Evolutionary conservation across 1,140 invertebrate species (phyloP), one percentile per base, ranked within the genome.

Genomic region (Lepidurus arcticus): DNA sequence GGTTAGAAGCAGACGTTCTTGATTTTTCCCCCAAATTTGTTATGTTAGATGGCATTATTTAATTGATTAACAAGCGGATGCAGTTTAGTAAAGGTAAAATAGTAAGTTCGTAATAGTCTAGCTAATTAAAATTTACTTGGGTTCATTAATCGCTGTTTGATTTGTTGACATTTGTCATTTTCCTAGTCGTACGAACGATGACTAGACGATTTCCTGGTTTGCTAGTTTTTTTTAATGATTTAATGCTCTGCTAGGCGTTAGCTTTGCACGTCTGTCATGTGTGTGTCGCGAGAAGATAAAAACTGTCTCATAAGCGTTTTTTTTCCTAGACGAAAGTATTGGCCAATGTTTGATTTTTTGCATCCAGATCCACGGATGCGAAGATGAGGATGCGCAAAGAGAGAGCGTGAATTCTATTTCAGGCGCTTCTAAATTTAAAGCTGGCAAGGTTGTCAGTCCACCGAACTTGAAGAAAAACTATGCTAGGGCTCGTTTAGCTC

Each of bases 401-500:
- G 45, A 65, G 34, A 65, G 53, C 5, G 53, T 65, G 16, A 7
- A 65, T 65, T 65, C 53, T 65, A 65, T 65, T 65, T 13, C 53
- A 16, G 53, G 53, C 53, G 53, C 21, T 21, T 65, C 53, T 65
- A 65, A 65, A 65, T 65, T n/a, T 65, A 65, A 65, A 65, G 53
- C 53, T 65, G 53, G 53, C 53, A 65, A 65, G 53, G 9, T 65
- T 65, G 53, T n/a, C 16, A 65, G 53, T 65, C 53, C 53, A 65
- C 16, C 16, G 8, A 65, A 65, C 53, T 65, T 65, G 53, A 21
- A 65, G 21, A 13, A 65, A 65, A 65, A 1, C 53, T 21, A 13
- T 16, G 10, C 45, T 10, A 47, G 45, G 16, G 7, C 16, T 65
- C 8, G 13, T n/a, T 4, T 7, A 65, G 53, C 13, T 21, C 16